Evolutionary conservation across 2,888 invertebrate genomes (phyloP), one percentile per base, ranked within the genome.

Genomic region (Ametastegia equiseti): DNA sequence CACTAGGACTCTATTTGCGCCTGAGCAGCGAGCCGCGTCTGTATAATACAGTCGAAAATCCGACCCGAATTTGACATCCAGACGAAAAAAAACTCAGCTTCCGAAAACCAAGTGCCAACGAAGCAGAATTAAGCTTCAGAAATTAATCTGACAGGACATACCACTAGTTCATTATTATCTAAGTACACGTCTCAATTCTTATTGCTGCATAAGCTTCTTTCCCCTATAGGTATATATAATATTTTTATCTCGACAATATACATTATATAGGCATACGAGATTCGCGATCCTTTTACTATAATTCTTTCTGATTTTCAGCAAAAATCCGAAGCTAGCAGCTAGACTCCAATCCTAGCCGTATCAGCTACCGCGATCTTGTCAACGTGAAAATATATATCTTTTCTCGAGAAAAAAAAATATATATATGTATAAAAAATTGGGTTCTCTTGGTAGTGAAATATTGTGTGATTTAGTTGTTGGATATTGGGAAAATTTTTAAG

Each of bases 21-120:
- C 36, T 39, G 36, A 19, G 23, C 36, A 36, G 54, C 54, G 67
- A 23, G 67, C 36, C 67, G 19, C 39, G 19, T 39, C 39, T 39
- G n/a, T 60, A 19, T 67, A 67, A 67, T 39, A 13, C 36, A 67
- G 67, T 67, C 39, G 11, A 39, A 23, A 67, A 39, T 39, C 67
- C 19, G 4, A 67, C 36, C 54, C 23, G 54, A 7, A 54, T 9
- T 54, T 23, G 9, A 54, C 23, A 23, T 7, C 7, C 9, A 54
- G 11, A 54, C 7, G 54, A 54, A 23, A 54, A 30, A 60, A 15
- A 60, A 23, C 27, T 15, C 60, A 60, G 15, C 11, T 15, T 30
- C 15, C 27, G 11, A 11, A 30, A 60, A 19, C 15, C 6, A 30
- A 11, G 13, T 6, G 60, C 9, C 42, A 42, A 5, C 42, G 30